Evolutionary conservation across 1,140 invertebrate genomes (phyloP).

Genomic region (Phthorimaea operculella): DNA sequence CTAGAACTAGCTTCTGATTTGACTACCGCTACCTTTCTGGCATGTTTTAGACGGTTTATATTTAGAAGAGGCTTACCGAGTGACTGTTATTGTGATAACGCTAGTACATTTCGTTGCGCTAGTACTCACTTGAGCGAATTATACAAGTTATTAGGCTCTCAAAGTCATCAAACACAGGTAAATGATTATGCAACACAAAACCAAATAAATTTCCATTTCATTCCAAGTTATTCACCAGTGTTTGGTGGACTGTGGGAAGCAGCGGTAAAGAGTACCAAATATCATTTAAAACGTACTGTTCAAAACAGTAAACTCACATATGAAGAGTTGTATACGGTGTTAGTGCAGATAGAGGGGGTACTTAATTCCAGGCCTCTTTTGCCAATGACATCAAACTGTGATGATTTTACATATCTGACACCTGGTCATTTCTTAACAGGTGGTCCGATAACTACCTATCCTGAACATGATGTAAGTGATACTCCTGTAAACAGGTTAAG

Average conservation of each 20-base stretch:
- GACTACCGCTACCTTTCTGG: not conserved
- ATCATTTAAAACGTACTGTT: no score
- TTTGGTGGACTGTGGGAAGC: no score
- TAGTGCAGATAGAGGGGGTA: no score
- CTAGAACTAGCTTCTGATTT: not conserved
- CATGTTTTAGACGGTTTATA: not conserved
- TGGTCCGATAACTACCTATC: not conserved
- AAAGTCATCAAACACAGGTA: not conserved
- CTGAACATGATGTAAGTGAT: not conserved
- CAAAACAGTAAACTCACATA: no score
- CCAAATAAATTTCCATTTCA: slow-evolving; percentile 17
- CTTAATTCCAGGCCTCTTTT: not conserved
- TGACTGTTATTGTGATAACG: not conserved
- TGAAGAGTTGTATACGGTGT: no score
- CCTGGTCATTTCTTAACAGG: not conserved
- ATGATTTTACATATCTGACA: not conserved
- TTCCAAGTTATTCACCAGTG: no score
- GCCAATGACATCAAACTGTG: not conserved
- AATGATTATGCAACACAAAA: not conserved
- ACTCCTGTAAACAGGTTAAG: not conserved
- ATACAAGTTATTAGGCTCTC: not conserved
- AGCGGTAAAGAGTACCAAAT: no score
- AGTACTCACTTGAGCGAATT: not conserved
- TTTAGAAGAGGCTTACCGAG: not conserved
- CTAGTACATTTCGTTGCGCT: not conserved